These are phyloP conservation scores for Corticium candelabrum DNA, from an alignment of 37 sponge, comb jelly and placozoan genomes.

Conservation along the genomic window DNA sequence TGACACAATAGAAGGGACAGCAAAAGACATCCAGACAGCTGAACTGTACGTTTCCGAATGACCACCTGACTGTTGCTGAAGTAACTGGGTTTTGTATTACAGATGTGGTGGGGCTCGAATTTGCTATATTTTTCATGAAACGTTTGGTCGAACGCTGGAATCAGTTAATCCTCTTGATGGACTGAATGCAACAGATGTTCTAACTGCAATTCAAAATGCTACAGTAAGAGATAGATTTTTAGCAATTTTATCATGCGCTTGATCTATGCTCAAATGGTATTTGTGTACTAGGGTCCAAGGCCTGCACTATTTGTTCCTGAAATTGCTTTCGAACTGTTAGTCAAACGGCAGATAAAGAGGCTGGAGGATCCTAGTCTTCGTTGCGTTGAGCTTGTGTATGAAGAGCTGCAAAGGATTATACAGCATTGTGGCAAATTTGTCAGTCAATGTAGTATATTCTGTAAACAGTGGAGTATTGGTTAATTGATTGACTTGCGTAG, in stretches of 20 bases:
- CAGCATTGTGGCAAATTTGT: constrained; percentile 44
- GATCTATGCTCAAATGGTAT: too few relatives aligned
- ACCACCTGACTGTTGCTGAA: background rate
- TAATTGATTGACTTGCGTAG: background rate
- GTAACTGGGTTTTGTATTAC: background rate
- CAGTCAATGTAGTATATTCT: too few relatives aligned
- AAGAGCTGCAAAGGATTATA: constrained; percentile 90
- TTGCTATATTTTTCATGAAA: constrained; percentile 90
- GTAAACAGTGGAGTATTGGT: too few relatives aligned
- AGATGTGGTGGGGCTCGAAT: constrained; percentile 89
- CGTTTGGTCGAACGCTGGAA: constrained; percentile 55
- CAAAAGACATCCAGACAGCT: constrained; percentile 69
- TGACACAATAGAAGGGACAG: constrained; percentile 79
- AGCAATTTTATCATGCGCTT: too few relatives aligned
- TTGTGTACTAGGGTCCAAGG: constrained; percentile 58
- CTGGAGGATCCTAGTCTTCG: constrained; percentile 81
- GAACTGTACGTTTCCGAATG: constrained; percentile 19
- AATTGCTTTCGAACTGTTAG: constrained; percentile 96
- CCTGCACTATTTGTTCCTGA: constrained; percentile 95
- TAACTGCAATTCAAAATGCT: constrained; percentile 86
- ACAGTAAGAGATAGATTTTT: constrained; percentile 31
- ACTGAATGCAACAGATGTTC: constrained; percentile 58
- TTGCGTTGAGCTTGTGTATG: constrained; percentile 92
- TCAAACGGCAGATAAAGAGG: constrained; percentile 83
- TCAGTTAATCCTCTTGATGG: constrained; percentile 75